A percentile compares a stretch with the other conserved stretches of the same genome.
Conservation (phyloP, 1,140 invertebrate genomes). For the Bombus pyrosoma region DNA sequence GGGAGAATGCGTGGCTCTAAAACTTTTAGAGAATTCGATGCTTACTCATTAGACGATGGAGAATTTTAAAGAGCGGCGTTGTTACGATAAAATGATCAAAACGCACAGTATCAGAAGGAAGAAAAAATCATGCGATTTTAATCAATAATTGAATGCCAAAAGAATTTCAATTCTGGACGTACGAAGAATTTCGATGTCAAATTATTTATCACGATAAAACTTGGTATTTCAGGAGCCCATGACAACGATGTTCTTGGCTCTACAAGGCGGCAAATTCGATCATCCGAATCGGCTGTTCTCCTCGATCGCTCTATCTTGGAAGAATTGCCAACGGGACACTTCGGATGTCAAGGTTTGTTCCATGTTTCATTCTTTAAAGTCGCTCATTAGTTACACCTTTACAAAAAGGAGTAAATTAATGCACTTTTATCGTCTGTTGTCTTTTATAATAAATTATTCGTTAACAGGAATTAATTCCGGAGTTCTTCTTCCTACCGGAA, state of each 20-base stretch:
- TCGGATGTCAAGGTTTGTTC: conserved; percentile 96
- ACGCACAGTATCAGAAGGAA: no score
- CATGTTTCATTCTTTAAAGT: neutral
- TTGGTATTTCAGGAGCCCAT: conserved; percentile 93
- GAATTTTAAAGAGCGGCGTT: no score
- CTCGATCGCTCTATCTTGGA: conserved; percentile 97
- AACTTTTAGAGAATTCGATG: neutral
- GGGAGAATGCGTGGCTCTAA: no score
- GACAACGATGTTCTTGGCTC: conserved; percentile 98
- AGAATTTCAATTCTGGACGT: neutral
- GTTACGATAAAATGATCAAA: no score
- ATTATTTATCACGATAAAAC: neutral
- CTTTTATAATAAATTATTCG: conserved; percentile 15
- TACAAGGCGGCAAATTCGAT: conserved; percentile 99
- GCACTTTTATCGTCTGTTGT: no score
- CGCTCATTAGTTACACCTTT: no score
- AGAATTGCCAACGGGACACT: conserved; percentile 98
- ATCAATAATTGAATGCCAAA: no score
- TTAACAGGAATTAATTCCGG: conserved; percentile 96
- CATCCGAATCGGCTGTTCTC: conserved; percentile 98
- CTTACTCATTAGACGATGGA: neutral
- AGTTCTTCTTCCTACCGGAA: conserved; percentile 99
- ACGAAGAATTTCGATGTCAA: neutral
- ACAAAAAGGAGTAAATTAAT: no score
- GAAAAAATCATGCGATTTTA: no score